Base-by-base conservation (phyloP, 2,888 invertebrate genomes). In the Bembecia ichneumoniformis region DNA sequence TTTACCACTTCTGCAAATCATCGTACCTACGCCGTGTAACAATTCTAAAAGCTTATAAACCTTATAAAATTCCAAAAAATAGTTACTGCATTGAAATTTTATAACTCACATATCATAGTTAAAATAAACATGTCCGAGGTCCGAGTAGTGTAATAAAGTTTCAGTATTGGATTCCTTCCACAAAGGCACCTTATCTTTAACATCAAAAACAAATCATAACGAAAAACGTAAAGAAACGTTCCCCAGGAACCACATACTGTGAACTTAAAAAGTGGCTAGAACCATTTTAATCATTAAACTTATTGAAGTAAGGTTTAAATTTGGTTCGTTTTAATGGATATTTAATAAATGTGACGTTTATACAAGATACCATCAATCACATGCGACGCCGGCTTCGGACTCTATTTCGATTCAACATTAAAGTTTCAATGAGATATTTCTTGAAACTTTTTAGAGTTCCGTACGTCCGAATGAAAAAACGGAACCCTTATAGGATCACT, bases 281-380 rank as follows among this genome's bases (percentile, higher is more conserved):
- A 3, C n/a, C 5, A 40, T 0, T n/a, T 11, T 10, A 44, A 47
- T 4, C 47, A 40, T 43, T 59, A 54, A 51, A 0, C 7, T 0
- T 1, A 15, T 51, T 20, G 55, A 40, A 47, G 52, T 63, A 59
- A 1, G 15, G 45, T 34, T 44, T 35, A 28, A 20, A 20, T 47
- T 17, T 40, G 40, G 1, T 40, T 40, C 4, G 2, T 13, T 14
- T 13, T n/a, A 40, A 40, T 13, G 40, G 11, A 14, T 2, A 40
- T 40, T n/a, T 40, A 40, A 40, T 28, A 40, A 15, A 13, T 14
- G 20, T 55, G 49, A 40, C 36, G 35, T 49, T 34, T 49, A 51
- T 36, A 49, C 45, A 14, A 55, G 57, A 46, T 55, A 50, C 58
- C 58, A 74, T 76, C 71, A 74, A 74, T 76, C 75, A 74, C 68